Conservation (phyloP, 2,797 vertebrate species). For the Muraenolepis orangiensis region DNA sequence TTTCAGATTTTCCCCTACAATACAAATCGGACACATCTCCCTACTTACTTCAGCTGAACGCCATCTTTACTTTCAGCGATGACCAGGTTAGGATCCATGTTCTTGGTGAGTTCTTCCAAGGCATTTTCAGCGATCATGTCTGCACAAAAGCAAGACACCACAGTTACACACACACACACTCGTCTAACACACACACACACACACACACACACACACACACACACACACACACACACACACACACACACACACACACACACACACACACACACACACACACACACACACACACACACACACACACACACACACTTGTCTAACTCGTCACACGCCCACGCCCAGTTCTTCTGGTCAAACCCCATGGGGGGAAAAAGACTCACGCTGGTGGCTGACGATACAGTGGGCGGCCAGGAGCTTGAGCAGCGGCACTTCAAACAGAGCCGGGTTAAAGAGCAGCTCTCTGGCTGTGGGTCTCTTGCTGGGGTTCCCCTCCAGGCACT, state of each 20-base stretch:
- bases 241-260: too few species aligned
- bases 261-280: not conserved
- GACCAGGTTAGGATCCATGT: slow-evolving; percentile 90
- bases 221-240: too few species aligned
- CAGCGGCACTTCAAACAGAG: slow-evolving; percentile 93
- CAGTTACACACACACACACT: not conserved
- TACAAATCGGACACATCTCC: slow-evolving; percentile 12
- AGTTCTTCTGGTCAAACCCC: not conserved
- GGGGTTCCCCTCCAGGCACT: slow-evolving; percentile 88
- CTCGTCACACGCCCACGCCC: not conserved
- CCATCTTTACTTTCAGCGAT: slow-evolving; percentile 85
- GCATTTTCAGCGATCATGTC: slow-evolving; percentile 98
- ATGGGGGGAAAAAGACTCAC: slow-evolving; percentile 74
- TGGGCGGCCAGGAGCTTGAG: slow-evolving; percentile 93
- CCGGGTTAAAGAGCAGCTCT: slow-evolving; percentile 93
- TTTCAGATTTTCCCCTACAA: not conserved
- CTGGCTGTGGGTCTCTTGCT: slow-evolving; percentile 84
- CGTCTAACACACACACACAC: not conserved
- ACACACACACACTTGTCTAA: not conserved
- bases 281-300: not conserved
- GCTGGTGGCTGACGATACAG: slow-evolving; percentile 92
- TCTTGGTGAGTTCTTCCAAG: slow-evolving; percentile 95
- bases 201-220: too few species aligned
- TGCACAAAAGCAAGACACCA: slow-evolving; percentile 45
- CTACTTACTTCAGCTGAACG: slow-evolving; percentile 89